Conservation (phyloP, 2,113 vertebrate species). For the Perca flavescens region DNA sequence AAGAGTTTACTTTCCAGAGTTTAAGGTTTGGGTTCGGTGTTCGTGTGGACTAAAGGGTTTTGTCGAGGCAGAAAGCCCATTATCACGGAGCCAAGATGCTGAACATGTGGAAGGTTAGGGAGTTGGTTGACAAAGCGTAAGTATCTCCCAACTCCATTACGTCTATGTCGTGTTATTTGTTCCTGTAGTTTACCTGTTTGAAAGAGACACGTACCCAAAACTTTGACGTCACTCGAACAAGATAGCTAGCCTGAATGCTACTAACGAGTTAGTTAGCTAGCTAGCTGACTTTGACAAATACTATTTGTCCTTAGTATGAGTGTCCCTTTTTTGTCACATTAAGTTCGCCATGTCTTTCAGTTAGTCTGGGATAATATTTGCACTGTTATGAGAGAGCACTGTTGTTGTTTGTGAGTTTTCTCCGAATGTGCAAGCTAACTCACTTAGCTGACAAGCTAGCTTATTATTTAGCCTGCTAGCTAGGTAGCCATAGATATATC, state of each 20-base stretch:
- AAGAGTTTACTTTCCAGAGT: conserved; percentile 82
- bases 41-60: conserved; percentile 68
- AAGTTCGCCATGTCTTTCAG: neutral
- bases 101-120: conserved; percentile 97
- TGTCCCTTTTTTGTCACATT: neutral
- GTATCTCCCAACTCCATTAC: conserved; percentile 71
- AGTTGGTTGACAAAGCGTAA: conserved; percentile 97
- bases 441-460: conserved; percentile 70
- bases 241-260: conserved; percentile 77
- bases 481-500: neutral
- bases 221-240: conserved; percentile 83
- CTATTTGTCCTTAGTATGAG: neutral
- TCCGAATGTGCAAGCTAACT: conserved; percentile 60
- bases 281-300: conserved; percentile 51
- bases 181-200: conserved; percentile 79
- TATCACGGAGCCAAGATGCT: conserved; percentile 86
- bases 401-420: conserved; percentile 25
- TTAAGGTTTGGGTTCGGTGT: conserved; percentile 77
- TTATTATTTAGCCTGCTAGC: conserved; percentile 60
- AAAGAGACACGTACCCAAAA: conserved; percentile 86
- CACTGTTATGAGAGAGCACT: too few species aligned
- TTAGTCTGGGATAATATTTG: neutral
- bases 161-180: conserved; percentile 30
- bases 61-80: conserved; percentile 71
- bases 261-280: conserved; percentile 57